Percentiles rank a stretch among this genome's conserved stretches.
phyloP scores from a whole-genome alignment of 2,888 invertebrate genomes.

The Baronia brevicornis region DNA sequence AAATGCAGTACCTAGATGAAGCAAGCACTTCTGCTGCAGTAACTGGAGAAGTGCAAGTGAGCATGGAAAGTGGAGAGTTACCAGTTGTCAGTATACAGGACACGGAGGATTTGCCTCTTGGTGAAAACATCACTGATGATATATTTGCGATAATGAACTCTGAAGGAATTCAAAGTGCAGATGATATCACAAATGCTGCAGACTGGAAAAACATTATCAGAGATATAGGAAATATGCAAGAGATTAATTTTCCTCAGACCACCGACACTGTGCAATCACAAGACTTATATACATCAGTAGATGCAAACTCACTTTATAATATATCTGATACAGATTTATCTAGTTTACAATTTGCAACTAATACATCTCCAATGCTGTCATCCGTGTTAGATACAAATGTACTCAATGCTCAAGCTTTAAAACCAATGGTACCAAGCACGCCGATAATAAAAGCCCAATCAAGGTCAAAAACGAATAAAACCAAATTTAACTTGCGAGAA shows the following conservation, averaged over 20 bases:
- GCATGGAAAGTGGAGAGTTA: constrained; percentile 62
- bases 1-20: constrained; percentile 55
- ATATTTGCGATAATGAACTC: constrained; percentile 71
- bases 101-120: constrained; percentile 63
- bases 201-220: constrained; percentile 71
- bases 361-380: constrained; percentile 44
- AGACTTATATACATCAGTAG: constrained; percentile 47
- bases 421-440: constrained; percentile 35
- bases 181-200: constrained; percentile 62
- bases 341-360: constrained; percentile 53
- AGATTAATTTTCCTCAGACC: constrained; percentile 59
- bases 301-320: constrained; percentile 41
- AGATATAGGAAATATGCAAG: constrained; percentile 67
- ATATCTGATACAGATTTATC: constrained; percentile 51
- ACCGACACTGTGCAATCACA: constrained; percentile 43
- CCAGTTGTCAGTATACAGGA: constrained; percentile 72
- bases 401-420: constrained; percentile 36
- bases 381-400: constrained; percentile 37
- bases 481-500: constrained; percentile 75
- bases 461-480: constrained; percentile 52
- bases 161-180: constrained; percentile 68
- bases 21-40: constrained; percentile 45
- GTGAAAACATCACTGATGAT: constrained; percentile 66
- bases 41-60: constrained; percentile 58
- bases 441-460: constrained; percentile 40